These are phyloP conservation scores for Drosophila mojavensis DNA, from an alignment of 1,140 invertebrate species.

Conservation along the genomic window DNA sequence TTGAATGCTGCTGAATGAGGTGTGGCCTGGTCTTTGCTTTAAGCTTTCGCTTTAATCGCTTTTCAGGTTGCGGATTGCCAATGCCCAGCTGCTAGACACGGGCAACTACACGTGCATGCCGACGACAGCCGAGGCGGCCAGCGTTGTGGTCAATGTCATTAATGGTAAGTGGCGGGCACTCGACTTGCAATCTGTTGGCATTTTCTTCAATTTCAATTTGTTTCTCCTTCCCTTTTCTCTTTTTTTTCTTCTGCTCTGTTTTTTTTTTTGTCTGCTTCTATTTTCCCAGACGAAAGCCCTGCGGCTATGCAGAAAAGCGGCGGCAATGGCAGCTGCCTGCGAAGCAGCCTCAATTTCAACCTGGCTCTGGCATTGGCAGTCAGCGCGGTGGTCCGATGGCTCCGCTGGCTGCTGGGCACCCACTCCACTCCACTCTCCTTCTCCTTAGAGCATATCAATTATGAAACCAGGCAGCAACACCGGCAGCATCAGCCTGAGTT, in stretches of 20 bases:
- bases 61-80: constrained; percentile 89
- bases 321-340: constrained; percentile 43
- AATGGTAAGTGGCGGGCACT: constrained; percentile 87
- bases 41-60: constrained; percentile 36
- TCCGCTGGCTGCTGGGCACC: constrained; percentile 50
- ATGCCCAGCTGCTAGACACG: constrained; percentile 89
- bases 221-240: too few species aligned
- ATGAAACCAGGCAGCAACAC: constrained; percentile 47
- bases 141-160: constrained; percentile 94
- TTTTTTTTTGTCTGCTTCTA: background rate
- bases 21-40: constrained; percentile 35
- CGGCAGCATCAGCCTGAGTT: constrained; percentile 22
- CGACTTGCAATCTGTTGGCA: background rate
- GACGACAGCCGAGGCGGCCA: constrained; percentile 91
- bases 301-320: constrained; percentile 93
- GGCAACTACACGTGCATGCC: constrained; percentile 95
- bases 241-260: background rate
- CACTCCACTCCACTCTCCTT: constrained; percentile 15
- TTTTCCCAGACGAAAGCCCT: constrained; percentile 90
- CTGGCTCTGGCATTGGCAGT: constrained; percentile 56
- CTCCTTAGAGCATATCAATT: constrained; percentile 72
- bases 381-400: constrained; percentile 68
- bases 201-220: background rate
- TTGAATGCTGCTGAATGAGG: background rate
- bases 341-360: constrained; percentile 35